phyloP scores from a whole-genome alignment of 1,140 invertebrate genomes.

The Eurosta solidaginis region DNA sequence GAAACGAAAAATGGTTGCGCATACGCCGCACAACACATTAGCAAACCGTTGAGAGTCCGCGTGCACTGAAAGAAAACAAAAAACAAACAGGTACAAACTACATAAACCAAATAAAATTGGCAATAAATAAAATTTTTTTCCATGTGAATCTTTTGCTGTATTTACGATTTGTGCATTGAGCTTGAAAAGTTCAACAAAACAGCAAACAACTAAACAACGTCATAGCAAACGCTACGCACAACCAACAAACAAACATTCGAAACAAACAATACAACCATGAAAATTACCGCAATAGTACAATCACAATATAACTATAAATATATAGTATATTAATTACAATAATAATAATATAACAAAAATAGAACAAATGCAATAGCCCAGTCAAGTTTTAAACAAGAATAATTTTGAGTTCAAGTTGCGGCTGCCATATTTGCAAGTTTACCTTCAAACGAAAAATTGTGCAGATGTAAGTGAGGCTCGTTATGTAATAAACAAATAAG shows the following conservation, averaged over 20 bases:
- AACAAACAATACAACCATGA: no score
- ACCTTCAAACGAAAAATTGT: constrained; percentile 7
- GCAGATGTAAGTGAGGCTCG: not conserved
- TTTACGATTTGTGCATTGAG: not conserved
- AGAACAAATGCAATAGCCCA: constrained; percentile 33
- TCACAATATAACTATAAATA: constrained; percentile 8
- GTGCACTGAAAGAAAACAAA: no score
- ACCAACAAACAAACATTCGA: not conserved
- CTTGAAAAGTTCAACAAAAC: not conserved
- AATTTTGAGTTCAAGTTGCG: constrained; percentile 16
- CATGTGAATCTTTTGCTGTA: constrained; percentile 6
- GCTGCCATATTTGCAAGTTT: not conserved
- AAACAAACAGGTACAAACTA: constrained; percentile 25
- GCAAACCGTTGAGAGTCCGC: not conserved
- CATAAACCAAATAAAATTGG: constrained; percentile 29
- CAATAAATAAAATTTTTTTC: constrained; percentile 25
- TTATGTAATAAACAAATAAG: not conserved
- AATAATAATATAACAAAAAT: constrained; percentile 25
- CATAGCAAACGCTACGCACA: not conserved
- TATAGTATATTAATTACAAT: not conserved
- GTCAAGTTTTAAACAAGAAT: constrained; percentile 28
- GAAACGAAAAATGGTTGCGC: not conserved
- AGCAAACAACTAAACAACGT: not conserved
- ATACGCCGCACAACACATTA: not conserved
- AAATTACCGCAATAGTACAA: constrained; percentile 28